Percentiles rank a stretch among this genome's conserved stretches.
Evolutionary conservation across 2,888 invertebrate genomes (phyloP).

Genomic region (Tineola bisselliella): DNA sequence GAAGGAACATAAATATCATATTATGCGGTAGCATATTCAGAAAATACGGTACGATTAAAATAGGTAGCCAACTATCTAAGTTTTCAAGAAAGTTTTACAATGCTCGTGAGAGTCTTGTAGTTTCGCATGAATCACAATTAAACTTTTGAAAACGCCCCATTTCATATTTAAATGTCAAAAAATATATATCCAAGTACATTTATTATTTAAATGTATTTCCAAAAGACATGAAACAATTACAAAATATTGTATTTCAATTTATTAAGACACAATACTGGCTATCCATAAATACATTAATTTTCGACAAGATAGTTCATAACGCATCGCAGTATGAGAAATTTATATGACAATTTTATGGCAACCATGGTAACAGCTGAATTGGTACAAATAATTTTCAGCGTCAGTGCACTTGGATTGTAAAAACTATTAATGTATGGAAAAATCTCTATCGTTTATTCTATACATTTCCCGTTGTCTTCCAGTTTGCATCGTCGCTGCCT

Average conservation of each 20-base stretch:
- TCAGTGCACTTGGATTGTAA: not conserved
- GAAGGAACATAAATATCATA: not conserved
- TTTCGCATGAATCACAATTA: conserved; percentile 1
- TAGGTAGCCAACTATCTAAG: conserved; percentile 12
- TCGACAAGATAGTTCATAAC: not conserved
- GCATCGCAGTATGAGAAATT: not conserved
- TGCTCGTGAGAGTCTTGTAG: not conserved
- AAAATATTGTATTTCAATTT: no score
- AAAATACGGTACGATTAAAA: conserved; percentile 11
- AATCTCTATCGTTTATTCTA: no score
- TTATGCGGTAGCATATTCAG: not conserved
- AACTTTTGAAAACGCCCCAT: not conserved
- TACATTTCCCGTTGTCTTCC: no score
- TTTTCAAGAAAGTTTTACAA: conserved; percentile 9
- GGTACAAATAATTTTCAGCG: not conserved
- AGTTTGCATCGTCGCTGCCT: no score
- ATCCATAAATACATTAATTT: no score
- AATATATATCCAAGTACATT: no score
- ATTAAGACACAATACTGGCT: no score
- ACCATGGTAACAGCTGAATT: not conserved
- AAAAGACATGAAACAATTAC: no score
- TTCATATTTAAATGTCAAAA: not conserved
- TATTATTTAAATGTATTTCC: no score
- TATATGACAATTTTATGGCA: not conserved
- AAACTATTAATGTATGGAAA: not conserved